Conservation (phyloP, 2,113 vertebrate species). For the Rutilus rutilus region DNA sequence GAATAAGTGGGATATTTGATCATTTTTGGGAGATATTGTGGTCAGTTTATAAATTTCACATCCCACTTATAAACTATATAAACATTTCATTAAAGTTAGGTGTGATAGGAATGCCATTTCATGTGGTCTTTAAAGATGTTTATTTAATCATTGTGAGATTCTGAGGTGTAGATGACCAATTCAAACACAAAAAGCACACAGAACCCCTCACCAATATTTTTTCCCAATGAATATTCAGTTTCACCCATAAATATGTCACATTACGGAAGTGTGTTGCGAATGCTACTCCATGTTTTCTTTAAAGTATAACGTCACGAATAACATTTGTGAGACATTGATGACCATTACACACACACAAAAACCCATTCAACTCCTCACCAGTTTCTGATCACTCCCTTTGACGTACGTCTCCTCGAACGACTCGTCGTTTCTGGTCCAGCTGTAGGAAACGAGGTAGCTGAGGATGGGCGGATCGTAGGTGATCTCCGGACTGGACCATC, state of each 20-base stretch:
- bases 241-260: background rate
- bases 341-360: background rate
- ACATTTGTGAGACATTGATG: background rate
- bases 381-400: slow-evolving; percentile 90
- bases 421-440: slow-evolving; percentile 95
- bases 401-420: slow-evolving; percentile 94
- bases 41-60: background rate
- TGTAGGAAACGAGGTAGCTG: slow-evolving; percentile 95
- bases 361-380: slow-evolving; percentile 78
- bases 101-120: background rate
- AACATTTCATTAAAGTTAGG: background rate
- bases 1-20: background rate
- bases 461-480: slow-evolving; percentile 94
- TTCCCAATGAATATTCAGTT: background rate
- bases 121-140: background rate
- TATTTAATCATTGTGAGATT: background rate
- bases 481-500: slow-evolving; percentile 89
- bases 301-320: too few relatives aligned
- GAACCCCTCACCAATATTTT: background rate
- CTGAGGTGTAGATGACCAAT: background rate
- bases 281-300: background rate
- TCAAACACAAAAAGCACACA: background rate
- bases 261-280: background rate
- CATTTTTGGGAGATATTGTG: background rate
- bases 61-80: background rate